Conservation (phyloP, 2,797 vertebrate genomes). For the Falco peregrinus region DNA sequence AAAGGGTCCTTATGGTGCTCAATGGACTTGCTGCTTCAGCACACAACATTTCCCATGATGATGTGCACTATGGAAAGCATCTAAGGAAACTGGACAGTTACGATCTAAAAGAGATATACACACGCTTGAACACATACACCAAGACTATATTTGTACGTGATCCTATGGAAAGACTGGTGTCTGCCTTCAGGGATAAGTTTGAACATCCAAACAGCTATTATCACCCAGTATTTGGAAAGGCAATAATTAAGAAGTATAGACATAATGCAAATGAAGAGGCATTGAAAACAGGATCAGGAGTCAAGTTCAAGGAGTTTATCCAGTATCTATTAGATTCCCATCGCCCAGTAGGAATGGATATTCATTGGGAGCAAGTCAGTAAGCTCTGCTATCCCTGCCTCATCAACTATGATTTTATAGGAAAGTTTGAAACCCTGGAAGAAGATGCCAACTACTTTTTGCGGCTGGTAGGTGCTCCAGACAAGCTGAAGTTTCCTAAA, state of each 20-base stretch:
- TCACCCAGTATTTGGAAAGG: constrained; percentile 80
- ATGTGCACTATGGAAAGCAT: constrained; percentile 80
- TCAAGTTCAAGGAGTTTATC: constrained; percentile 80
- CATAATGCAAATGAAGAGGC: constrained; percentile 65
- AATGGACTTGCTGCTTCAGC: constrained; percentile 70
- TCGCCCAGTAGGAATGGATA: constrained; percentile 81
- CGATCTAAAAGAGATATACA: constrained; percentile 70
- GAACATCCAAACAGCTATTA: constrained; percentile 83
- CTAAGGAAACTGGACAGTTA: constrained; percentile 78
- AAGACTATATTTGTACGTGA: constrained; percentile 81
- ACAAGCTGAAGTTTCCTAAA: constrained; percentile 73
- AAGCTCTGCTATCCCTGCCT: constrained; percentile 81
- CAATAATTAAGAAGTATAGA: constrained; percentile 81
- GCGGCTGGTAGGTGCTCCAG: constrained; percentile 76
- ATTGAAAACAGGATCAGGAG: constrained; percentile 76
- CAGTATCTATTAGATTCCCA: constrained; percentile 77
- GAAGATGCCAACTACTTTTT: constrained; percentile 80
- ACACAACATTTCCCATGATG: constrained; percentile 76
- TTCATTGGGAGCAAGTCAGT: constrained; percentile 82
- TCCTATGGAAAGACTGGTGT: constrained; percentile 82
- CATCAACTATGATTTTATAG: constrained; percentile 80
- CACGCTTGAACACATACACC: constrained; percentile 75
- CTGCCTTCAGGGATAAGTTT: constrained; percentile 83
- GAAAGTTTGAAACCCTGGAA: constrained; percentile 82
- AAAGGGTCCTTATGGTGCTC: constrained; percentile 80